Evolutionary conservation across 2,797 vertebrate species (phyloP).

Genomic region (Arremon brunneinucha): DNA sequence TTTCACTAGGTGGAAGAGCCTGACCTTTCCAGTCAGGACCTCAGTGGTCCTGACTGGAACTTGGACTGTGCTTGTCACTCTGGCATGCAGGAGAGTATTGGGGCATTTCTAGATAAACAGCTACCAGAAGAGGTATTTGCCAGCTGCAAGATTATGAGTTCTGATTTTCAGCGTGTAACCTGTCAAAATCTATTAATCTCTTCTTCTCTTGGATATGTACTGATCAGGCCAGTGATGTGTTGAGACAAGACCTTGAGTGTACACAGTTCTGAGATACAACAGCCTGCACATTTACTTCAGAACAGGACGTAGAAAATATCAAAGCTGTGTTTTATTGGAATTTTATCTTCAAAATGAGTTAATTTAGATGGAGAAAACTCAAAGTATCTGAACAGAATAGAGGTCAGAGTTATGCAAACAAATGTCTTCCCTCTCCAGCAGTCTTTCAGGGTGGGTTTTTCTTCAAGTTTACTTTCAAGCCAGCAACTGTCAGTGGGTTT

Average conservation of each 20-base stretch:
- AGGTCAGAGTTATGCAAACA: not conserved
- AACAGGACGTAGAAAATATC: not conserved
- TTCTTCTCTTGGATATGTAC: not conserved
- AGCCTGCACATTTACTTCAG: not conserved
- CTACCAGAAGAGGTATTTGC: not conserved
- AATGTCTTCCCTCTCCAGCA: not conserved
- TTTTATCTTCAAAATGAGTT: not conserved
- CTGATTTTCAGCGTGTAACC: not conserved
- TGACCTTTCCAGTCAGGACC: not conserved
- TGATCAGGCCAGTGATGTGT: not conserved
- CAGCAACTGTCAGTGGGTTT: not conserved
- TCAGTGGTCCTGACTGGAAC: not conserved
- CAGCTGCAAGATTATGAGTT: not conserved
- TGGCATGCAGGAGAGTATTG: fast-evolving
- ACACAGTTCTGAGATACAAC: not conserved
- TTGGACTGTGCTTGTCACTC: not conserved
- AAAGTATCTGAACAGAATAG: not conserved
- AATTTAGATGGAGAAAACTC: not conserved
- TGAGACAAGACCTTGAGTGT: not conserved
- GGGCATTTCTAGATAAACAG: not conserved
- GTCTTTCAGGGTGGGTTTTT: not conserved
- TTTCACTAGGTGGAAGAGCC: not conserved
- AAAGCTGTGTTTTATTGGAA: not conserved
- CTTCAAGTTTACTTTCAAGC: not conserved
- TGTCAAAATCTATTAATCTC: not conserved